Conservation (phyloP, 2,888 invertebrate species). For the Cylindroiulus punctatus region DNA sequence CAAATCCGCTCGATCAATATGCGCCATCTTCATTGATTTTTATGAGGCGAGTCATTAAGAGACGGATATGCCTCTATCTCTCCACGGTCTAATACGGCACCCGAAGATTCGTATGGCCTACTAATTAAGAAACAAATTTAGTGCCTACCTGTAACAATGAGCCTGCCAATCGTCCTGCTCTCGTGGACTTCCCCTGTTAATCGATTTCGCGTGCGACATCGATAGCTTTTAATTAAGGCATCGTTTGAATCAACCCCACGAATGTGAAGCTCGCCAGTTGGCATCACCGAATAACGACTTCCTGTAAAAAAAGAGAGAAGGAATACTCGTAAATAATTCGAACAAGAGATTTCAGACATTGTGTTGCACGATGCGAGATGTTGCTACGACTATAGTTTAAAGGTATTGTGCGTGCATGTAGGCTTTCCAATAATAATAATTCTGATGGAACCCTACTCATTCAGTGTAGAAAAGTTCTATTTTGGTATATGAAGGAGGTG, state of each 20-base stretch:
- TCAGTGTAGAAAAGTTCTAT: not conserved
- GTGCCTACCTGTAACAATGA: constrained; percentile 94
- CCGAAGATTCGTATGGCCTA: not conserved
- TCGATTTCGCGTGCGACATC: constrained; percentile 92
- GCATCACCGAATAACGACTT: constrained; percentile 92
- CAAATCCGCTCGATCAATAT: constrained; percentile 35
- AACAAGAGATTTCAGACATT: not conserved
- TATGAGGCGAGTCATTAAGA: constrained; percentile 14
- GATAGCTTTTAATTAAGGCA: constrained; percentile 87
- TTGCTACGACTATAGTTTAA: not conserved
- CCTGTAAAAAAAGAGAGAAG: constrained; percentile 70
- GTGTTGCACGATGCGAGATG: not conserved
- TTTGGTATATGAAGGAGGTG: too few relatives aligned
- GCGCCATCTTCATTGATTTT: constrained; percentile 40
- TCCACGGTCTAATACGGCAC: not conserved
- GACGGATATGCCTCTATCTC: not conserved
- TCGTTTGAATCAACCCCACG: constrained; percentile 94
- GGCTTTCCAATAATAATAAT: not conserved
- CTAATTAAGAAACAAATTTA: constrained; percentile 41
- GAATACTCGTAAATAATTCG: not conserved
- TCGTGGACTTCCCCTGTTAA: constrained; percentile 91
- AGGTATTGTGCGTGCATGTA: not conserved
- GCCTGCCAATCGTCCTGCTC: constrained; percentile 90
- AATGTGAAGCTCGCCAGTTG: constrained; percentile 94
- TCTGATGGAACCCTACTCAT: not conserved